Base-by-base conservation (phyloP, 2,888 invertebrate species). In the Odontocolon sp. region DNA sequence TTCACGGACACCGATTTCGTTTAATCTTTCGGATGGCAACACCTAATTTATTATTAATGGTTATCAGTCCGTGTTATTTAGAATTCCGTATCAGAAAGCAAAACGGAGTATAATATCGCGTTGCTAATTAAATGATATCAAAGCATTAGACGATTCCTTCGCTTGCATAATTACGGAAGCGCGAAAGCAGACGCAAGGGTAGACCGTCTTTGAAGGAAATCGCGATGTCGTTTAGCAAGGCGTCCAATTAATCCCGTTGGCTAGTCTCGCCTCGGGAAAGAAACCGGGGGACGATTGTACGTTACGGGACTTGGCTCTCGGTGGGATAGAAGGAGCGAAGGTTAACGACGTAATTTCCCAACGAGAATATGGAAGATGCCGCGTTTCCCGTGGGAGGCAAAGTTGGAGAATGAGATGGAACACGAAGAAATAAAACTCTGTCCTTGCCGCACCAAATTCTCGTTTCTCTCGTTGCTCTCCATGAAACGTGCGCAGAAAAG, bases 281-380 rank as follows among this genome's bases (percentile, higher is more conserved):
- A 74, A 64, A 63, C 61, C 68, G 54, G 66, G 63, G 74, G 74
- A 50, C 63, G 69, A 75, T 75, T 75, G 74, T 56, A 47, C 31
- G 64, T 64, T 36, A 56, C 64, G 56, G 47, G 50, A 40, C 42
- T 75, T 63, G 63, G 69, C 63, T 75, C 68, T 69, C n/a, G 66
- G 66, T 66, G 66, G 31, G 54, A 52, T 18, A 52, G 47, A 38
- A 45, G 45, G 70, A 66, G 76, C 71, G 54, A 71, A 76, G 76
- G 76, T 76, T 76, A 76, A 76, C 76, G 76, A 76, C 71, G 76
- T 76, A 76, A 76, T 76, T 76, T 70, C 45, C 76, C 76, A 69
- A 75, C 69, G 69, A 70, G 76, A 76, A 76, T 76, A 76, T 76
- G 70, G 75, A 67, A 73, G 70, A 66, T 54, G 75, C 70, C 66